phyloP scores from a whole-genome alignment of 2,113 vertebrate species.

The Cheirogaleus medius region DNA sequence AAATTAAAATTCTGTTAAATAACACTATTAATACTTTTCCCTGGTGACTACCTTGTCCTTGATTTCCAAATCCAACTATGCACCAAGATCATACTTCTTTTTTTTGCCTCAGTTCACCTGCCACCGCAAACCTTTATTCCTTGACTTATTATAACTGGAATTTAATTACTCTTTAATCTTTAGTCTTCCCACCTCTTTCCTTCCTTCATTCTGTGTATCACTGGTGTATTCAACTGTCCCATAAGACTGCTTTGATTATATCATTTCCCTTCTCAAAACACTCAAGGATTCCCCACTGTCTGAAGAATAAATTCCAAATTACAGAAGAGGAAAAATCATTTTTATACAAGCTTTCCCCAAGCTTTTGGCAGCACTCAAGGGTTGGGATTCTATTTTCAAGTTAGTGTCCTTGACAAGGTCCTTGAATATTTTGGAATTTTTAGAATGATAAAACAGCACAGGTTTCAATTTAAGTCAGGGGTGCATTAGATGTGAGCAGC shows the following conservation, averaged over 20 bases:
- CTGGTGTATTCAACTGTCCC: not conserved
- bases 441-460: not conserved
- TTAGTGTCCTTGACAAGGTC: conserved; percentile 20
- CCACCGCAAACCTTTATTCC: not conserved
- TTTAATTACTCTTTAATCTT: not conserved
- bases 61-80: not conserved
- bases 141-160: not conserved
- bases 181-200: not conserved
- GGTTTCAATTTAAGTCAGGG: not conserved
- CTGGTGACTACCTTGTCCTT: not conserved
- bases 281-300: not conserved
- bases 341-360: not conserved
- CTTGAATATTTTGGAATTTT: conserved; percentile 6
- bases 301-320: not conserved
- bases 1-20: not conserved
- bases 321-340: not conserved
- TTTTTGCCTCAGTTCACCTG: not conserved
- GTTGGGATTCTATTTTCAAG: conserved; percentile 2
- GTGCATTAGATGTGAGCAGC: not conserved
- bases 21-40: not conserved
- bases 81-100: not conserved
- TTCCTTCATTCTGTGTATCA: not conserved
- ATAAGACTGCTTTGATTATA: not conserved
- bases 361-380: not conserved
- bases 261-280: not conserved